Base-by-base conservation (phyloP, 2,888 invertebrate species). In the Chelonus formosanus region DNA sequence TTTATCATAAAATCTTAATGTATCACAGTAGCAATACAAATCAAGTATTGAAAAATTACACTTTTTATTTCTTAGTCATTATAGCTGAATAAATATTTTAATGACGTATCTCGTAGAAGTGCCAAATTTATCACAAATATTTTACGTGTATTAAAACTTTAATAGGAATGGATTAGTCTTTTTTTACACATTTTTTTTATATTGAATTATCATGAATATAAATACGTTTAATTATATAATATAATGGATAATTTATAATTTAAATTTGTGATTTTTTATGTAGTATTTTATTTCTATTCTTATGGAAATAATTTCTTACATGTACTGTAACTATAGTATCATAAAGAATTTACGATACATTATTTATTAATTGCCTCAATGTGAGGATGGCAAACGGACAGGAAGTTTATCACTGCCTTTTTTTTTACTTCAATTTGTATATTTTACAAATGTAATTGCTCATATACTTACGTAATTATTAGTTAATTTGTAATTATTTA, bases 81-180 rank as follows among this genome's bases (percentile, higher is more conserved):
- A 48, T 8, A 43, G 8, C 7, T 10, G n/a, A 48, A 36, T 20
- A 60, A 60, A 50, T 50, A 60, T 48, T 60, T 36, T 50, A 31
- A 50, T 48, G 36, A 45, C 45, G 31, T 58, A 58, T 32, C 32
- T 45, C 47, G 47, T 58, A 58, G 58, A 58, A 58, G 58, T 58
- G 58, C 58, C 58, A 58, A 58, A 58, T 60, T 60, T 60, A 60
- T 60, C 36, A 50, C 48, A 60, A 60, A 60, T 50, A 60, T 35
- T 48, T 50, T 50, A 60, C 8, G 59, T 50, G 59, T 48, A 45
- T 40, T 50, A 40, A 60, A 50, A 8, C n/a, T 10, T 10, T 48
- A 48, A 48, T 5, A 48, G 20, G 3, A 48, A 48, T 3, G 40
- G 20, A 48, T 48, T 48, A n/a, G 8, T 48, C 5, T 48, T 10